Conservation (phyloP, 37 sponge, comb jelly and placozoan genomes). For the Agelas oroides region DNA sequence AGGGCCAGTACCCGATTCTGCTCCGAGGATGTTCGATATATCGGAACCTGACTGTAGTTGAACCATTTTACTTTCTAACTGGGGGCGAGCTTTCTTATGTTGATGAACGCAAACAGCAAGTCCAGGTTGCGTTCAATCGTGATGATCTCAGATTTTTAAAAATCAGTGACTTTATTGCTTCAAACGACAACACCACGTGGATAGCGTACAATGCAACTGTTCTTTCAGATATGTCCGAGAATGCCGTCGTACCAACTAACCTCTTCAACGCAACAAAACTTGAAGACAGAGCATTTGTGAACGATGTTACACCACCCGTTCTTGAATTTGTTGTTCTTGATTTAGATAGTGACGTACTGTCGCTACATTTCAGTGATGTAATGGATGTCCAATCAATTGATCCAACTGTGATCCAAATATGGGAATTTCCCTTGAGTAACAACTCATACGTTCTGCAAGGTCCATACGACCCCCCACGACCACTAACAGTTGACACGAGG, state of each 20-base stretch:
- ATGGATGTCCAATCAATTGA: conserved; percentile 63
- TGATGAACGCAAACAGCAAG: conserved; percentile 68
- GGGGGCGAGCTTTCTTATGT: conserved; percentile 76
- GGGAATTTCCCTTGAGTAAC: conserved; percentile 42
- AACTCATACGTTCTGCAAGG: conserved; percentile 61
- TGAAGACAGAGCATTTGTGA: conserved; percentile 42
- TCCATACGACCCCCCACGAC: conserved; percentile 40
- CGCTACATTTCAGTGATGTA: conserved; percentile 85
- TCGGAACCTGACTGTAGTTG: conserved; percentile 33
- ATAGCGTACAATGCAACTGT: conserved; percentile 68
- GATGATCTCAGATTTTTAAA: conserved; percentile 74
- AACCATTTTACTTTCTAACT: conserved; percentile 65
- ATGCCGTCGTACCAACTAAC: conserved; percentile 64
- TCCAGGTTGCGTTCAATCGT: conserved; percentile 66
- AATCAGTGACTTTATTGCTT: conserved; percentile 56
- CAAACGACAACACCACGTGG: conserved; percentile 56
- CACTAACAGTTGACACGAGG: conserved; percentile 16
- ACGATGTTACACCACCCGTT: conserved; percentile 72
- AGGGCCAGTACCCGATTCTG: conserved; percentile 54
- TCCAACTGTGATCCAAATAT: conserved; percentile 57
- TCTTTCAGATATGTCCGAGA: conserved; percentile 71
- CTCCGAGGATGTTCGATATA: conserved; percentile 62
- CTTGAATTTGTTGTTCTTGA: conserved; percentile 72
- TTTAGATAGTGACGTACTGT: conserved; percentile 63
- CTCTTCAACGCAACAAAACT: conserved; percentile 58